phyloP scores from a whole-genome alignment of 2,888 invertebrate species.

The Parapristionchus giblindavisi region DNA sequence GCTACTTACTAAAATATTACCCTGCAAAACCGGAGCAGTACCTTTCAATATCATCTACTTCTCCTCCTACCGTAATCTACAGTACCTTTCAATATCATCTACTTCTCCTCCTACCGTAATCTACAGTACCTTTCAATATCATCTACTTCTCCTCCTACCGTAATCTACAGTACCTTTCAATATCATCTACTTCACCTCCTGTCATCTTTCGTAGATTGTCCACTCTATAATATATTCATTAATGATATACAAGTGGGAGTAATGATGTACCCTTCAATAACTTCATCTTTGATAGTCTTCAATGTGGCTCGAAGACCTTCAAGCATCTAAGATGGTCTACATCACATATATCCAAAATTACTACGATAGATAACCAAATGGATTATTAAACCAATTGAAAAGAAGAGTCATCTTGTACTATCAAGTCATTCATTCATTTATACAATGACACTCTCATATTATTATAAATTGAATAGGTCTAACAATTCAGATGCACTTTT shows the following conservation, averaged over 20 bases:
- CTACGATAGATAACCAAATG: too few relatives aligned
- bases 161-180: not conserved
- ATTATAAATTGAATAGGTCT: not conserved
- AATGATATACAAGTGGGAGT: not conserved
- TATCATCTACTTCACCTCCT: not conserved
- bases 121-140: not conserved
- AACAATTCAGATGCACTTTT: not conserved
- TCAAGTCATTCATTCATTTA: too few relatives aligned
- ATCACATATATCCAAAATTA: too few relatives aligned
- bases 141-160: not conserved
- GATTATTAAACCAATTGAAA: too few relatives aligned
- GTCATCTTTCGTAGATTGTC: slow-evolving; percentile 23
- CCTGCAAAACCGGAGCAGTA: too few relatives aligned
- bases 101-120: not conserved
- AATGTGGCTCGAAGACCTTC: slow-evolving; percentile 51
- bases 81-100: not conserved
- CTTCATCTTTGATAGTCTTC: slow-evolving; percentile 49
- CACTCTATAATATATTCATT: slow-evolving; percentile 13
- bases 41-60: not conserved
- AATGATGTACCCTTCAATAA: slow-evolving; percentile 39
- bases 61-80: not conserved
- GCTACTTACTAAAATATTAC: too few relatives aligned
- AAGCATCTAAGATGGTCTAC: too few relatives aligned
- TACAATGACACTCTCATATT: too few relatives aligned
- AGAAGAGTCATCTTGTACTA: too few relatives aligned